Base-by-base conservation (phyloP, 2,888 invertebrate genomes). In the Pseudococcus longispinus region DNA sequence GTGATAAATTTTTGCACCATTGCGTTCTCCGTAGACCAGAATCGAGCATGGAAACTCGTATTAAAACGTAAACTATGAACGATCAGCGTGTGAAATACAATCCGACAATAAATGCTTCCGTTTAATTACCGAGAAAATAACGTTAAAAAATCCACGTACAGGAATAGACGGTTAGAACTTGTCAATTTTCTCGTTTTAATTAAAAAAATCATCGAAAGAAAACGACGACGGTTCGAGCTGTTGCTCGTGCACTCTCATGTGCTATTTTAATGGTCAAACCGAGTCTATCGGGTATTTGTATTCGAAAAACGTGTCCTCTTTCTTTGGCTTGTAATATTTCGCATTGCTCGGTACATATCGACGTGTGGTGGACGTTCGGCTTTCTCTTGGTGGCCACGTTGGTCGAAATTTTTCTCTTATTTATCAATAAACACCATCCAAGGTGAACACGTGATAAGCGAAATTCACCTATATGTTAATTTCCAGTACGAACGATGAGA, bases 401-500 rank as follows among this genome's bases (percentile, higher is more conserved):
- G 26, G 23, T 65, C 23, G 65, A 65, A 65, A 65, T 65, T 26
- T 65, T 65, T 26, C 15, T 26, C 26, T 65, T 51, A 55, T 55
- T 55, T 55, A 65, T 65, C 65, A 65, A 65, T 65, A 65, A 65
- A 65, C 65, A 65, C 65, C 26, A 65, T 65, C 65, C 65, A 65
- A 65, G 65, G 65, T 65, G 11, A 65, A 65, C 65, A 65, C 23
- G 26, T 26, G 65, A 65, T 65, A 65, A 65, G 65, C 65, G 65
- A 65, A 65, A 65, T 65, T 65, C 65, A 65, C 65, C 6, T n/a
- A 26, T 23, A 65, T 65, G 65, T 65, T 65, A 65, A 65, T 65
- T 65, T 65, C 23, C 65, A 65, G 65, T 26, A 26, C 13, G 65
- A 26, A 65, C 65, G n/a, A 3, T 3, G 51, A n/a, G 3, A 51